Evolutionary conservation across 2,113 vertebrate species (phyloP), one percentile per base, ranked within the genome.

Genomic region (Microtus ochrogaster): DNA sequence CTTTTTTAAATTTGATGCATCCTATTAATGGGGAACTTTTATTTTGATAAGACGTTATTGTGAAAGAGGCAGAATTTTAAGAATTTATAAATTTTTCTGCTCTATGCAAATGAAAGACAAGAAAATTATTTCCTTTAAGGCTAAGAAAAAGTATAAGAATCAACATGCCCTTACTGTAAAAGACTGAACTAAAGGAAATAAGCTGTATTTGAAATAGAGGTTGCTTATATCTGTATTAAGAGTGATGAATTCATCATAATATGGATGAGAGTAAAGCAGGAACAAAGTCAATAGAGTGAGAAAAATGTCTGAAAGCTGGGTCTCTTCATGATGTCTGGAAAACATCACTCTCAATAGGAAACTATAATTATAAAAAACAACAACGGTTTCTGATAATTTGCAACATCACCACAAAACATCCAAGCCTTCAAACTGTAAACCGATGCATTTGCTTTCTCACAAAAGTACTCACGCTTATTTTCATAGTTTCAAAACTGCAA

Each of bases 1-100:
- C 90, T 89, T 95, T 30, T 70, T 76, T 17, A 39, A 82, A 93
- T 96, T 92, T 81, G 28, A 88, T 85, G 44, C 65, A 61, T 94
- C 61, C 24, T 65, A 44, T 41, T 84, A 91, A 82, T 73, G 63
- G 47, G 11, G 93, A 24, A 94, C 24, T 76, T 83, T 89, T 78
- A 65, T 91, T 86, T 83, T 90, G 44, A 92, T 84, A 95, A 91
- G 0, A 11, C 86, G 36, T 30, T 76, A 61, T 44, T 77, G 41
- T 68, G 41, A 95, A 74, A 61, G 88, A 39, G 36, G 21, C 7
- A 95, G 26, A 41, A 41, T 90, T 89, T 94, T 36, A 78, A 91
- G 52, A 88, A 36, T 95, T 91, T 63, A 72, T 87, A 76, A 90
- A 81, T 68, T 76, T 66, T 33, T 49, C 28, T 86, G 11, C 1